Conservation (phyloP, 2,797 vertebrate genomes). For the Anguilla megastoma region DNA sequence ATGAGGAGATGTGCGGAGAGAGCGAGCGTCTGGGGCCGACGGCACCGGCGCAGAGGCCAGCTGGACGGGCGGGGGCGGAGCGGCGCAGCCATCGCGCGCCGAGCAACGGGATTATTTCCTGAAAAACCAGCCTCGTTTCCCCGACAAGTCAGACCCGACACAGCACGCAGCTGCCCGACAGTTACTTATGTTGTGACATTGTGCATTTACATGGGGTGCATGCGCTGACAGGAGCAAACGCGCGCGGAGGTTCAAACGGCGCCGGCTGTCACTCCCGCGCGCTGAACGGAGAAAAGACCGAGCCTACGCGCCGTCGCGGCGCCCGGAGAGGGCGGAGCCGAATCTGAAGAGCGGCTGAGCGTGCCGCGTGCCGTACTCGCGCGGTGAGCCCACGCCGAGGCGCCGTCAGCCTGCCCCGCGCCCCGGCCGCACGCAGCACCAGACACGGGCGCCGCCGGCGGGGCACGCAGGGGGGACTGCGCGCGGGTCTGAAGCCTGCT, state of each 20-base stretch:
- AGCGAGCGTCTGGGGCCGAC: conserved; percentile 30
- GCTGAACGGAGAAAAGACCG: not conserved
- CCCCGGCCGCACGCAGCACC: not conserved
- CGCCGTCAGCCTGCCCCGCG: conserved; percentile 16
- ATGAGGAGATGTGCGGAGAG: not conserved
- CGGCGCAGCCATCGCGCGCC: not conserved
- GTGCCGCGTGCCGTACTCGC: not conserved
- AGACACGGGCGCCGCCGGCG: conserved; percentile 12
- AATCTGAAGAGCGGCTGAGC: not conserved
- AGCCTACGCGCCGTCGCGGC: not conserved
- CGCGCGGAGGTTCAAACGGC: not conserved
- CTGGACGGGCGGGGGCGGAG: not conserved
- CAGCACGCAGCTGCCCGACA: not conserved
- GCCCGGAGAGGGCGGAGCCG: not conserved
- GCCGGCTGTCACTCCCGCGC: not conserved
- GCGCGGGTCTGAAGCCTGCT: not conserved
- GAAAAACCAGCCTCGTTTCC: conserved; percentile 33
- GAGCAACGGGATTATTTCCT: not conserved
- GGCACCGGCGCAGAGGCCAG: not conserved
- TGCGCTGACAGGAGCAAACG: not conserved
- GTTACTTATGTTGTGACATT: not conserved
- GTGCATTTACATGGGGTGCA: not conserved
- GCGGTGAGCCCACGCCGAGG: conserved; percentile 11
- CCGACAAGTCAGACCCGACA: not conserved
- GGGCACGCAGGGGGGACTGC: not conserved